Base-by-base conservation (phyloP, 2,797 vertebrate genomes). In the Enteromius treurensis region DNA sequence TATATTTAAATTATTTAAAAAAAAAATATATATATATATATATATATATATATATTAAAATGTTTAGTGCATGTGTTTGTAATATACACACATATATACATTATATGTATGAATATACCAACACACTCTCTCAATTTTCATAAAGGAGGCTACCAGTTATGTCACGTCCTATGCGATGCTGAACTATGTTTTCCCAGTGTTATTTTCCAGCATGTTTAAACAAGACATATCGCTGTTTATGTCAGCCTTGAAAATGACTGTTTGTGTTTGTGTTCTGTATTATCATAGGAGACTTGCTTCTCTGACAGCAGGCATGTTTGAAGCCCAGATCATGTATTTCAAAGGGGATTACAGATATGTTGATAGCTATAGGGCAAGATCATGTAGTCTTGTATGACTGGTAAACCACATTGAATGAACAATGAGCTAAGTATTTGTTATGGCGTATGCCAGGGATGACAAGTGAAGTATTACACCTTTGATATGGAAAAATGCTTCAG, bases 181-280 rank as follows among this genome's bases (percentile, higher is more conserved):
- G 40, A 51, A 53, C 49, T 65, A 37, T 82, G 23, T 62, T 74
- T 70, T 69, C 4, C 11, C 34, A 45, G 64, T 77, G 81, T 29
- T 70, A 62, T 78, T 83, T 83, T 58, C 53, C 3, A 9, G 81
- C 81, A 40, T 71, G 81, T 83, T 83, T 82, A 73, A 76, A 87
- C 84, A 83, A n/a, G 45, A 85, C 84, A 87, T 89, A 91, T 90
- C 87, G 86, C 85, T 91, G 77, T 84, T 76, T 82, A 82, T 88
- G 87, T 88, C 84, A 37, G 79, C 34, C 47, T 37, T 69, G 89
- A 91, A 88, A 81, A 88, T 78, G 73, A 85, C 86, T 64, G 82
- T 83, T 83, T 78, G 74, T 77, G 74, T 83, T 83, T 83, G 53
- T 70, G 75, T 69, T 83, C 40, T 78, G 53, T 78, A 83, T 83